These are phyloP conservation scores for Drosophila insularis DNA, from an alignment of 1,140 invertebrate species.

Conservation along the genomic window DNA sequence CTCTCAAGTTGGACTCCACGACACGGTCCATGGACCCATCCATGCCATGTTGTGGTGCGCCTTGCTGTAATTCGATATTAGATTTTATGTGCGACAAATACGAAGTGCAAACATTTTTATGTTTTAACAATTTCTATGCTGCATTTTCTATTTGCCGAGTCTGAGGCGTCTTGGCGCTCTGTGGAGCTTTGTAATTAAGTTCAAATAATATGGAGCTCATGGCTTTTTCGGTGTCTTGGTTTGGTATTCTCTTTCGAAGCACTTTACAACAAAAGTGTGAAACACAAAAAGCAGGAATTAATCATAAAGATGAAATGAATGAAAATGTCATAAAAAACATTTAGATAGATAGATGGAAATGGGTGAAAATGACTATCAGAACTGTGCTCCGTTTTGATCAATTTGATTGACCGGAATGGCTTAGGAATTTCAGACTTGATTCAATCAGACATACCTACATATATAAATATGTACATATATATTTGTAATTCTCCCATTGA, in stretches of 20 bases:
- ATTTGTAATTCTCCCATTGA: too few relatives aligned
- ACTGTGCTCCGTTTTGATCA: too few relatives aligned
- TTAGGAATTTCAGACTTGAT: too few relatives aligned
- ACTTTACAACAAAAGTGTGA: not conserved
- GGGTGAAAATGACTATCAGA: too few relatives aligned
- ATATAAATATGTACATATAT: too few relatives aligned
- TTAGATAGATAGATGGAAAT: not conserved
- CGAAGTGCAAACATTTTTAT: constrained; percentile 81
- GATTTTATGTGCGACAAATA: constrained; percentile 81
- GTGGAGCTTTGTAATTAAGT: constrained; percentile 63
- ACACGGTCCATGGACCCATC: constrained; percentile 14
- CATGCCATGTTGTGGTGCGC: not conserved
- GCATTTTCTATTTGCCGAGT: constrained; percentile 64
- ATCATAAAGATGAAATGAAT: not conserved
- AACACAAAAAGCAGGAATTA: not conserved
- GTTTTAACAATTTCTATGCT: constrained; percentile 72
- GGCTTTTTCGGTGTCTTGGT: constrained; percentile 21
- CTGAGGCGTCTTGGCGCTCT: constrained; percentile 52
- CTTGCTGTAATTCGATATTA: constrained; percentile 77
- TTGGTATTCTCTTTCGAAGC: constrained; percentile 15
- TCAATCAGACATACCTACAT: too few relatives aligned
- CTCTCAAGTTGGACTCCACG: constrained; percentile 18
- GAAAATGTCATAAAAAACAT: not conserved
- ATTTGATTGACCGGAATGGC: too few relatives aligned
- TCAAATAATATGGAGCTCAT: constrained; percentile 69